phyloP scores from a whole-genome alignment of 1,140 invertebrate species.

The Lepidostoma basale region DNA sequence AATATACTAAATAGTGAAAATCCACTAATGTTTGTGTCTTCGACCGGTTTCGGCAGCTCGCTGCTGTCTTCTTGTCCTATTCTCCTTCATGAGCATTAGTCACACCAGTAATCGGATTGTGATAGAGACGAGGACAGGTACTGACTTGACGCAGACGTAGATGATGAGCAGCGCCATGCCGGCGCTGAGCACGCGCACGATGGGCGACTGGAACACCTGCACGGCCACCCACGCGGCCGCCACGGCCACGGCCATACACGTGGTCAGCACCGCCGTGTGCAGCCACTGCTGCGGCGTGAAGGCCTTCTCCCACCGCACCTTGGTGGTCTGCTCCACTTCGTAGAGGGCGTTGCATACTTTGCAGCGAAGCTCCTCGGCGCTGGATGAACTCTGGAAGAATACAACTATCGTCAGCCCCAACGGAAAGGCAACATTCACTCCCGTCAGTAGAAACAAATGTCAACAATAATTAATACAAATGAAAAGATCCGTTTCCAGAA shows the following conservation, averaged over 20 bases:
- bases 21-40: no score
- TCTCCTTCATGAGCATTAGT: no score
- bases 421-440: no score
- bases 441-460: no score
- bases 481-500: no score
- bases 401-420: no score
- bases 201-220: slow-evolving; percentile 78
- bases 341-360: slow-evolving; percentile 82
- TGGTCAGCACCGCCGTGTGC: slow-evolving; percentile 69
- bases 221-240: slow-evolving; percentile 80
- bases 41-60: no score
- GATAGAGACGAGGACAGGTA: background rate
- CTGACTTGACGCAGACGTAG: slow-evolving; percentile 82
- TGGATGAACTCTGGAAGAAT: slow-evolving; percentile 66
- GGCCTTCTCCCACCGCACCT: slow-evolving; percentile 78
- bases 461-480: no score
- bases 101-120: no score
- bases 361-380: slow-evolving; percentile 71
- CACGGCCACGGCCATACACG: slow-evolving; percentile 65
- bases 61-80: no score
- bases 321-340: slow-evolving; percentile 72
- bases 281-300: slow-evolving; percentile 82
- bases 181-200: slow-evolving; percentile 78
- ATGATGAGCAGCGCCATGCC: slow-evolving; percentile 80
- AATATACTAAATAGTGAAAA: no score